phyloP scores from a whole-genome alignment of 2,113 vertebrate species.

The Mustela lutreola region DNA sequence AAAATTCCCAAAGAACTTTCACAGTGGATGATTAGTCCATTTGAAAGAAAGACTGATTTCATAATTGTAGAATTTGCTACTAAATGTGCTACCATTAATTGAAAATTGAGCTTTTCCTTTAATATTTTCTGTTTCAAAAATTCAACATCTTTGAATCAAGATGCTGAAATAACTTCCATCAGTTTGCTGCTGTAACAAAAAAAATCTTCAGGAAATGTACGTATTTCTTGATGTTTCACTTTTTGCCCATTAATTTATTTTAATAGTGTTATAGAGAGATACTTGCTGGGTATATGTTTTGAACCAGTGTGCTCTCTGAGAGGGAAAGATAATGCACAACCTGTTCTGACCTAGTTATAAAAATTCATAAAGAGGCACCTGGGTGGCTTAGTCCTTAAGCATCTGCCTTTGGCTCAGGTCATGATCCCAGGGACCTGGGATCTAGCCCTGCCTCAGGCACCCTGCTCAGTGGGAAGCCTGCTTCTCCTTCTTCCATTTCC shows the following conservation, averaged over 20 bases:
- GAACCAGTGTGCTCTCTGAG: background rate
- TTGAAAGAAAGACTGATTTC: slow-evolving; percentile 18
- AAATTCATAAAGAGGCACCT: background rate
- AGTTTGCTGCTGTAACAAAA: background rate
- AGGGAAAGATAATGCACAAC: background rate
- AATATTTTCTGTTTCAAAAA: background rate
- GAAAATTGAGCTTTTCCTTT: background rate
- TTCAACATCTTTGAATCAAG: background rate
- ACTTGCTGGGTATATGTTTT: background rate
- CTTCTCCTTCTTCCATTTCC: no score
- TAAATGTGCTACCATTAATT: background rate
- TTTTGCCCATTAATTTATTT: background rate
- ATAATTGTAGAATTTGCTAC: background rate
- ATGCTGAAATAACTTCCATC: background rate
- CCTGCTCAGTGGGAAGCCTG: no score
- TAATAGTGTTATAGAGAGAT: background rate
- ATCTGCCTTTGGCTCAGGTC: no score
- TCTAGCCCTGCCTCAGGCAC: no score
- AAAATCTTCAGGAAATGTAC: background rate
- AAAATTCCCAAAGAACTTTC: slow-evolving; percentile 1
- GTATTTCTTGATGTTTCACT: background rate
- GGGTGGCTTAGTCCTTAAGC: no score
- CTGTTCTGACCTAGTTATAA: slow-evolving; percentile 8
- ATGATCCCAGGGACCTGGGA: no score
- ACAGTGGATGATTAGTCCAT: background rate